Percentiles rank a stretch among this genome's conserved stretches.
phyloP scores from a whole-genome alignment of 2,888 invertebrate genomes.

The Calephelis perditalis region DNA sequence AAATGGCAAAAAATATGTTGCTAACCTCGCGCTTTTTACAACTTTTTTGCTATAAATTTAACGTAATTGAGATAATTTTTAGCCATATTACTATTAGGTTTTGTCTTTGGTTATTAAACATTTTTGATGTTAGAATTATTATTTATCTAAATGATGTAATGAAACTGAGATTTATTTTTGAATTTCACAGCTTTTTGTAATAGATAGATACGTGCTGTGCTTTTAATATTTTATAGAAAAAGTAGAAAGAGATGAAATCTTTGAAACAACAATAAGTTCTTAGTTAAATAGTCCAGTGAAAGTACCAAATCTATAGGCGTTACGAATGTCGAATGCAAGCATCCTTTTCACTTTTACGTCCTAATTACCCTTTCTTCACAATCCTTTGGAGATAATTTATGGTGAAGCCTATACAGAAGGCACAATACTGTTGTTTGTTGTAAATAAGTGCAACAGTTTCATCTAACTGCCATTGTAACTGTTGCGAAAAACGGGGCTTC shows the following conservation, averaged over 20 bases:
- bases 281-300: constrained; percentile 6
- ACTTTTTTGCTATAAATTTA: too few species aligned
- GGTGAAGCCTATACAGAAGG: neutral
- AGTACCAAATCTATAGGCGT: constrained; percentile 1
- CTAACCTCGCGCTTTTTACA: too few species aligned
- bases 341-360: constrained; percentile 8
- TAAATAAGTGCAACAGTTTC: constrained; percentile 8
- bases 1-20: too few species aligned
- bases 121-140: too few species aligned
- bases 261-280: neutral
- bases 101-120: too few species aligned
- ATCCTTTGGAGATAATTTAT: constrained; percentile 6
- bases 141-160: too few species aligned
- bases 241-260: neutral
- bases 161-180: too few species aligned
- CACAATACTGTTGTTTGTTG: constrained; percentile 2
- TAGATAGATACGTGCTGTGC: too few species aligned
- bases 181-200: too few species aligned
- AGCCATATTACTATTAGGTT: too few species aligned
- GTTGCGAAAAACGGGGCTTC: constrained; percentile 9
- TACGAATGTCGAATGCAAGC: constrained; percentile 4
- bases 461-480: constrained; percentile 11
- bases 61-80: too few species aligned
- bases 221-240: neutral
- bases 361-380: constrained; percentile 11